Base-by-base conservation (phyloP, 2,113 vertebrate genomes). In the Acrocephalus kingi region DNA sequence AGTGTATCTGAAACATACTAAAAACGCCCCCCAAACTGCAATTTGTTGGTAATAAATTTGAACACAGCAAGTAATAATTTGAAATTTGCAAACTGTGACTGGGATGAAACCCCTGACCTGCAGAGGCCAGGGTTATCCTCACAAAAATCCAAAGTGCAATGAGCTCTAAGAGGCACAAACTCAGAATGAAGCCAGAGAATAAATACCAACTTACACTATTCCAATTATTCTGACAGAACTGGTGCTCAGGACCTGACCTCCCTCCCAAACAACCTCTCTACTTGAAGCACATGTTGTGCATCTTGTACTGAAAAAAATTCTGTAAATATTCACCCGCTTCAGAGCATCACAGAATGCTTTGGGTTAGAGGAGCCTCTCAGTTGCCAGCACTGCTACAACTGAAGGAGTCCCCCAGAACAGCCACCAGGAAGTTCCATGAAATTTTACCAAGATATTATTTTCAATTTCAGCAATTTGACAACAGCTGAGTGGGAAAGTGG, bases 11-110 rank as follows among this genome's bases (percentile, higher is more conserved):
- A 87, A 87, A 82, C 19, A 69, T 11, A 5, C 35, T 18, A 30
- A 72, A 61, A 87, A 9, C 0, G 0, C 2, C 12, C 12, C 25
- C 2, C 0, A 46, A 83, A 49, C 2, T 8, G 8, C 31, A 4
- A 41, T 72, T 68, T 89, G 37, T 46, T 11, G 17, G n/a, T 31
- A 71, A 71, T 61, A 64, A 90, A 46, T 43, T 85, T 21, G 43
- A 92, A 67, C 1, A 17, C 15, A 80, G 30, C 35, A 84, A 13
- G 28, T 17, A 35, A 7, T 41, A 2, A 23, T 23, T 82, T 52
- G 18, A 21, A 61, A 81, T 89, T 37, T 71, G 54, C 52, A 71
- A 71, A 35, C 30, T 46, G n/a, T 37, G 72, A 14, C 58, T 58
- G 0, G 0, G 67, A 69, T 31, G 48, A 92, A 77, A 71, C 13